phyloP scores from a whole-genome alignment of 2,888 invertebrate species.

The Ormyrus nitidulus region DNA sequence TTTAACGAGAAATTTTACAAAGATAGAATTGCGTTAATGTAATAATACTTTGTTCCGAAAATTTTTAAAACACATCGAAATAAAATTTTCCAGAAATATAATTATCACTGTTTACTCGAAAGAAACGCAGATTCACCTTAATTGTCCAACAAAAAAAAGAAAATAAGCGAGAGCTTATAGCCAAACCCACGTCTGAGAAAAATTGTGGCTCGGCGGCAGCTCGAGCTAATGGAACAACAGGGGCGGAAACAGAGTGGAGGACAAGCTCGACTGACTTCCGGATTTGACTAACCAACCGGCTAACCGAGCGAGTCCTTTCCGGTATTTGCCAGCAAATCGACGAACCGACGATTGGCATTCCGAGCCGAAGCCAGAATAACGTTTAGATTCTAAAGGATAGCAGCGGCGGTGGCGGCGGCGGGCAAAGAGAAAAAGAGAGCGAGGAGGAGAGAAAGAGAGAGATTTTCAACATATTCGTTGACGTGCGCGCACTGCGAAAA shows the following conservation, averaged over 20 bases:
- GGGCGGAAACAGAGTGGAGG: conserved; percentile 38
- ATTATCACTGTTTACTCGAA: too few species aligned
- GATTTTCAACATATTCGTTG: conserved; percentile 55
- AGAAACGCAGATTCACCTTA: too few species aligned
- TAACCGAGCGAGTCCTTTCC: conserved; percentile 55
- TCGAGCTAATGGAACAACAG: conserved; percentile 34
- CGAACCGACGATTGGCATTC: conserved; percentile 59
- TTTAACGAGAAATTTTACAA: too few species aligned
- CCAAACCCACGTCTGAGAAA: neutral
- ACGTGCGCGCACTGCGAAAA: conserved; percentile 55
- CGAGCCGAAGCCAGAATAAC: conserved; percentile 55
- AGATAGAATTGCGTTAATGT: too few species aligned
- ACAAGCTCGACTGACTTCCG: conserved; percentile 55
- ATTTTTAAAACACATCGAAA: too few species aligned
- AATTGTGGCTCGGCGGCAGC: neutral
- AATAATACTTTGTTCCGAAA: too few species aligned
- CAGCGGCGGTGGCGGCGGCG: neutral
- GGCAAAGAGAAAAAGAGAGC: neutral
- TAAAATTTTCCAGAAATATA: too few species aligned
- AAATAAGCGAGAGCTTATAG: too few species aligned
- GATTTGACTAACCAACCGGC: conserved; percentile 61
- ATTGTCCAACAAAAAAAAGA: too few species aligned
- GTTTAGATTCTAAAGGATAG: conserved; percentile 54
- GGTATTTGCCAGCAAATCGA: conserved; percentile 59
- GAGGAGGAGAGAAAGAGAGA: conserved; percentile 26